Evolutionary conservation across 2,888 invertebrate genomes (phyloP).

Genomic region (Hydrotaea cyrtoneurina): DNA sequence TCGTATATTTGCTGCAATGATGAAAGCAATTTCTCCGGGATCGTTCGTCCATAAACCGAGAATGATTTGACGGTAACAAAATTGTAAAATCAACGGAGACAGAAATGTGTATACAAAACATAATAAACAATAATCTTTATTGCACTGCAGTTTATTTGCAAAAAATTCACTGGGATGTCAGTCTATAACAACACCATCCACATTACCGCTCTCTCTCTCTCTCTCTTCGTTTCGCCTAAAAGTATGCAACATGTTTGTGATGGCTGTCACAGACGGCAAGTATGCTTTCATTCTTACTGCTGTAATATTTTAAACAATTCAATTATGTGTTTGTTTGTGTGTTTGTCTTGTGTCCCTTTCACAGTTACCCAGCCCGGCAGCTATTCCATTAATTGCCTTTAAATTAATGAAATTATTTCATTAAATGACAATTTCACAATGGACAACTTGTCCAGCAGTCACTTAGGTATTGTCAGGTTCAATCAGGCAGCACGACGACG

Average conservation of each 20-base stretch:
- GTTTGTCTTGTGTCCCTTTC: background rate
- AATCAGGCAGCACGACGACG: constrained; percentile 23
- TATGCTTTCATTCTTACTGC: background rate
- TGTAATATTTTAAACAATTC: constrained; percentile 42
- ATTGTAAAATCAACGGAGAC: constrained; percentile 9
- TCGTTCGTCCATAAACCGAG: constrained; percentile 13
- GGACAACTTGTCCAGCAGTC: constrained; percentile 9
- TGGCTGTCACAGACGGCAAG: background rate
- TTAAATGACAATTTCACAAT: constrained; percentile 40
- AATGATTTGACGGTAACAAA: constrained; percentile 30
- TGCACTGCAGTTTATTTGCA: background rate
- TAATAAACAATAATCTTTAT: constrained; percentile 30
- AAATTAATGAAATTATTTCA: constrained; percentile 55
- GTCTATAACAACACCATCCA: no score
- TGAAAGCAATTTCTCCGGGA: constrained; percentile 15
- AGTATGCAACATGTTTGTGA: constrained; percentile 2
- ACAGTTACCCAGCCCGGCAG: background rate
- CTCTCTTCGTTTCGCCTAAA: background rate
- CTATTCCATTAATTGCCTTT: constrained; percentile 32
- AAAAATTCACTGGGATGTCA: no score
- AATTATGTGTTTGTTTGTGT: constrained; percentile 32
- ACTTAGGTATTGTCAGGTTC: constrained; percentile 45
- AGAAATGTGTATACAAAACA: background rate
- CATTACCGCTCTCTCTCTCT: no score
- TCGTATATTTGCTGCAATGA: constrained; percentile 17